Evolutionary conservation across 2,888 invertebrate species (phyloP), one percentile per base, ranked within the genome.

Genomic region (Carabus problematicus): DNA sequence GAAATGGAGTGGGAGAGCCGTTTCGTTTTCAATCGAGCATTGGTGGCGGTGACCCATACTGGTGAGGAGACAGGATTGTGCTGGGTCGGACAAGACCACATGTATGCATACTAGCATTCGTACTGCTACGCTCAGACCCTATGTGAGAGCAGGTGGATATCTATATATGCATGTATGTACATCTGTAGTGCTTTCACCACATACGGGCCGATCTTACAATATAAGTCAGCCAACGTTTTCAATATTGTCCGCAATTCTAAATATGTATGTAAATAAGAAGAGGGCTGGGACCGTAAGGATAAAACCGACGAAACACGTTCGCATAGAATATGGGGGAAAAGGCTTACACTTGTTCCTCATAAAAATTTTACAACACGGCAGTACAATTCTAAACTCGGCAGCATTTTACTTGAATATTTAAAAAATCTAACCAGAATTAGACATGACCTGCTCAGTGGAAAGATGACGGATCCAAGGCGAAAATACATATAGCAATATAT

Each of bases 11-110:
- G 55, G 29, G 63, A 41, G 8, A 56, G 18, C 43, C 64, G 64
- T 64, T 64, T 64, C 64, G 56, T 56, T 64, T 64, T 64, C 64
- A 45, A 55, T 64, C 56, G 54, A 56, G 18, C 54, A 63, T 42
- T 52, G 54, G 52, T 52, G 54, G 54, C 55, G 56, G 55, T 64
- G 64, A 64, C 55, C 56, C 29, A 39, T 56, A 55, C 45, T 16
- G 43, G 56, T 29, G 29, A 29, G 6, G 29, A 29, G 29, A 29
- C 29, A 6, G 29, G 29, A 29, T 29, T 29, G 29, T 29, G 6
- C 29, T 29, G 29, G 29, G 29, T 29, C 29, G 29, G 29, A 29
- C 29, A 6, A 29, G 29, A 29, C 29, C 29, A 2, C 6, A 54
- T 54, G 19, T 54, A 52, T 18, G 18, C 52, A 52, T 52, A 54